A percentile compares a stretch with the other conserved stretches of the same genome.
These are phyloP conservation scores for Chaetophractus vellerosus DNA, from an alignment of 2,797 vertebrate species.

Conservation along the genomic window DNA sequence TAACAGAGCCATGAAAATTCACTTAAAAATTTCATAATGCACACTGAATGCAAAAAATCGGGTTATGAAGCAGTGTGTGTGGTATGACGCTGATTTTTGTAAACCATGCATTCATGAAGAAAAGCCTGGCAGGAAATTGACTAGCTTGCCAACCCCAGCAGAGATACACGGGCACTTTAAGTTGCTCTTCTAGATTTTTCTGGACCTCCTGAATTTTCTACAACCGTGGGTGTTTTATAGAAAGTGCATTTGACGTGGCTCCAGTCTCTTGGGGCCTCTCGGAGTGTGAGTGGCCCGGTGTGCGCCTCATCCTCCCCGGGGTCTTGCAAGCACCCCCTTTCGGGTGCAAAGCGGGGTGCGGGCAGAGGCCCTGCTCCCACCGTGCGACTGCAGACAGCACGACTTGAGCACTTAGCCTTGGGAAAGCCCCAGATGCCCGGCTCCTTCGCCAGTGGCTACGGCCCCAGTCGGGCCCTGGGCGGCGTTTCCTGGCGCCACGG, in stretches of 20 bases:
- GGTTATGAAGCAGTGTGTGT: not conserved
- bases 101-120: rapidly evolving
- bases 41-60: not conserved
- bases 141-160: not conserved
- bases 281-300: rapidly evolving
- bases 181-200: not conserved
- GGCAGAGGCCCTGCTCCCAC: rapidly evolving
- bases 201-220: not conserved
- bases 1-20: not conserved
- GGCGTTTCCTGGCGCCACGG: rapidly evolving
- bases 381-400: too few relatives aligned
- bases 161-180: too few relatives aligned
- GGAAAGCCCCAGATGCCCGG: not conserved
- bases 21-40: not conserved
- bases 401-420: rapidly evolving
- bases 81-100: too few relatives aligned
- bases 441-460: too few relatives aligned
- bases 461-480: rapidly evolving
- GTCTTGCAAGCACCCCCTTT: not conserved
- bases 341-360: too few relatives aligned
- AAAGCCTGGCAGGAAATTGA: not conserved
- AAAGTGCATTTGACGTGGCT: not conserved
- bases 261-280: rapidly evolving
- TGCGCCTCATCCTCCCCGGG: rapidly evolving
- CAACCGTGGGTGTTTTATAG: not conserved